phyloP scores from a whole-genome alignment of 2,888 invertebrate genomes.

The Cheilosia impressa region DNA sequence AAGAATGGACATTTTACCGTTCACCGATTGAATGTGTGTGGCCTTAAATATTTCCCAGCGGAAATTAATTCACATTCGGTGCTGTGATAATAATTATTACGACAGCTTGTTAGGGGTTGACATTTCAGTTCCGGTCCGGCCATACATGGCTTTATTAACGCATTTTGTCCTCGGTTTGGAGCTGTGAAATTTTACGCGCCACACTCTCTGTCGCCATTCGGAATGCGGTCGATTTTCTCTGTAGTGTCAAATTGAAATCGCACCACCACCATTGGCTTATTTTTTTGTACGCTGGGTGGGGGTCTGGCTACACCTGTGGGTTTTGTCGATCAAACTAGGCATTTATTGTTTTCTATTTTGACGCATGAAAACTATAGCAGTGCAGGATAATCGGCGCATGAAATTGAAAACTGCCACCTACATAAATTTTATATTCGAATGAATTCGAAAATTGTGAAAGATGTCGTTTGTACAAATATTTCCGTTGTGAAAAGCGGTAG shows the following conservation, averaged over 20 bases:
- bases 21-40: slow-evolving; percentile 15
- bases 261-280: too few species aligned
- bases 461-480: too few species aligned
- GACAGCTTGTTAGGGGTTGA: slow-evolving; percentile 26
- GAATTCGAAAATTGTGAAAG: too few species aligned
- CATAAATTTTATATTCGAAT: too few species aligned
- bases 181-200: neutral
- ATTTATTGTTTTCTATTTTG: too few species aligned
- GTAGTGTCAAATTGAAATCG: neutral
- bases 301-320: too few species aligned
- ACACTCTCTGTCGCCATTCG: neutral
- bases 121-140: slow-evolving; percentile 21
- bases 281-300: too few species aligned
- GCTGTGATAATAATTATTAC: slow-evolving; percentile 55
- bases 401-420: too few species aligned
- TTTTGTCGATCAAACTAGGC: too few species aligned
- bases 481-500: too few species aligned
- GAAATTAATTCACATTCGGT: slow-evolving; percentile 54
- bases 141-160: slow-evolving; percentile 48
- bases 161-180: slow-evolving; percentile 24
- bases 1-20: neutral
- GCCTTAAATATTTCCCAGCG: slow-evolving; percentile 12
- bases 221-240: neutral
- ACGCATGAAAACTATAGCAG: too few species aligned
- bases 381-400: too few species aligned